Evolutionary conservation across 2,888 invertebrate species (phyloP), one percentile per base, ranked within the genome.

Genomic region (Cremastinae sp.): DNA sequence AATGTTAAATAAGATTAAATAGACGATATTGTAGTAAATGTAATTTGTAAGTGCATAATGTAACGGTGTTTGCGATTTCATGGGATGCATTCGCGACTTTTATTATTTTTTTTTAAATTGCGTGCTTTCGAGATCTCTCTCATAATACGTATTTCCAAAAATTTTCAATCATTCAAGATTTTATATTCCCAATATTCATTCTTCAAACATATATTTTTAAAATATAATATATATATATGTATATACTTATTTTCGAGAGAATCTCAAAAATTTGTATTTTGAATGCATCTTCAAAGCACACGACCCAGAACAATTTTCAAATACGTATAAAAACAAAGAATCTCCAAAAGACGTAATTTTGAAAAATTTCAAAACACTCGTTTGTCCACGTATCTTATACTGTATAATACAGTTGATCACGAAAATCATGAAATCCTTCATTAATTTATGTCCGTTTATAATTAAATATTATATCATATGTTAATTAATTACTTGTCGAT

Each of bases 21-120:
- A 88, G 85, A 84, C 83, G 82, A 87, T 88, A 87, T 85, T 83
- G 83, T 87, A 87, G 88, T 85, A 82, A 84, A 82, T 86, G 82
- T 88, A 86, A 70, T 85, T 85, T 87, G 80, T 87, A 87, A 87
- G 86, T 86, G n/a, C n/a, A 81, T 85, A 85, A 65, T 84, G 82
- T 84, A 85, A 85, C 82, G 79, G 84, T 83, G 78, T 86, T 84
- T 82, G 84, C 83, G 65, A 56, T 56, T 47, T 73, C 62, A 38
- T 61, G 49, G 79, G 83, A 83, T 79, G 81, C 74, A 14, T 28
- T 28, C 28, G 28, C 28, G 2, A 28, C 28, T 28, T n/a, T n/a
- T 28, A 5, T 28, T 5, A 28, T 3, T 2, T 28, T 28, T 28
- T 28, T 28, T 28, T 5, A 28, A 28, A 28, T 3, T 5, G 5